Base-by-base conservation (phyloP, 2,888 invertebrate genomes). In the Choristoneura rosaceana region DNA sequence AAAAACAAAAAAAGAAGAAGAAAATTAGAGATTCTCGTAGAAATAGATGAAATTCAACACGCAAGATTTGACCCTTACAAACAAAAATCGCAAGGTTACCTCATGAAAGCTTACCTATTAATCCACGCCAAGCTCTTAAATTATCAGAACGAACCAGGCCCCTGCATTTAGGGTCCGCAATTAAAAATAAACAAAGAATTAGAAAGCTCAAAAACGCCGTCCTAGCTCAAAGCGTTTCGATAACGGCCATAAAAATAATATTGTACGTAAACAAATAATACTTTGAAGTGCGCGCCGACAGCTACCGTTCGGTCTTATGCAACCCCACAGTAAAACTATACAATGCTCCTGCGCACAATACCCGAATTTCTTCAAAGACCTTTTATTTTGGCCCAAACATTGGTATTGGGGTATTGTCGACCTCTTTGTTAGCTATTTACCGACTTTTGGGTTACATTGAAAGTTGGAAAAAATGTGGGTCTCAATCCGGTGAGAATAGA, bases 271-370 rank as follows among this genome's bases (percentile, higher is more conserved):
- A 93, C 93, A 92, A 76, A 76, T 77, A 66, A 64, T 75, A 76
- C 90, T 93, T 93, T 93, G 91, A 92, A 82, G 82, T 78, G 41
- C 76, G 79, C 79, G 85, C 89, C 89, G 89, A 79, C 83, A 78
- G 93, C 93, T 93, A 93, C 93, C 90, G 93, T 81, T 84, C 86
- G 92, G 92, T 93, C 91, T 92, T 92, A 91, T 92, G 92, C 93
- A 93, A 88, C 85, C 87, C 78, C 81, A 77, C 80, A 74, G 77
- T 77, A 78, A 78, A 77, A 77, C 77, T 73, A 65, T 85, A 92
- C 91, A 92, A 92, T 90, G 86, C 86, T 77, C 74, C 41, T 5
- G 82, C 84, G 86, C 86, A 93, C 92, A 93, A 93, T 87, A 74
- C 74, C 75, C 77, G 76, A 84, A 79, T 84, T 90, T 88, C 91